Evolutionary conservation across 35 echinoderm and acorn worm genomes (phyloP).

Genomic region (Acanthaster planci): DNA sequence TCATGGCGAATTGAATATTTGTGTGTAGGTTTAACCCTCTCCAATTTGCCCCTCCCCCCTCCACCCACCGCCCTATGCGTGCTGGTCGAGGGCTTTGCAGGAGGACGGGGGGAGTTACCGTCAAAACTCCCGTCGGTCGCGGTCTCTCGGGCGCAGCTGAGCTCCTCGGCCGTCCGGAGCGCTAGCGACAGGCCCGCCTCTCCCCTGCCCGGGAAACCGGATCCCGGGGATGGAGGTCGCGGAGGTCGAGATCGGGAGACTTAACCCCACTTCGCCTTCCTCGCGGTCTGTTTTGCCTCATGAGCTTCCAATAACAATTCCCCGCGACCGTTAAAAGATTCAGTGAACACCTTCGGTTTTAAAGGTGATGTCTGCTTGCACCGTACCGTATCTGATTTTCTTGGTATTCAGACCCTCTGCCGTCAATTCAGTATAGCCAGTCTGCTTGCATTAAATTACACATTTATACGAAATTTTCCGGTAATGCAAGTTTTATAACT

Average conservation of each 20-base stretch:
- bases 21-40: too few species aligned
- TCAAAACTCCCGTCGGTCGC: neutral
- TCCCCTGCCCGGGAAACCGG: neutral
- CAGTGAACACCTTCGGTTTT: neutral
- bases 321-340: conserved; percentile 11
- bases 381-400: too few species aligned
- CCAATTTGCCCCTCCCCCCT: too few species aligned
- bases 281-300: conserved; percentile 25
- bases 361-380: neutral
- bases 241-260: conserved; percentile 15
- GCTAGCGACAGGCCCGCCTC: too few species aligned
- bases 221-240: neutral
- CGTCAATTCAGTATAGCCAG: too few species aligned
- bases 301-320: conserved; percentile 15
- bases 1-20: too few species aligned
- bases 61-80: neutral
- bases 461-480: too few species aligned
- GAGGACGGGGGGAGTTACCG: neutral
- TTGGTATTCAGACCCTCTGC: too few species aligned
- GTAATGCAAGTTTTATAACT: too few species aligned
- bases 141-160: neutral
- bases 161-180: too few species aligned
- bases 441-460: too few species aligned
- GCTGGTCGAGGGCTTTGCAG: neutral
- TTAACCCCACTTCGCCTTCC: conserved; percentile 24